Base-by-base conservation (phyloP, 2,113 vertebrate genomes). In the Limanda limanda region DNA sequence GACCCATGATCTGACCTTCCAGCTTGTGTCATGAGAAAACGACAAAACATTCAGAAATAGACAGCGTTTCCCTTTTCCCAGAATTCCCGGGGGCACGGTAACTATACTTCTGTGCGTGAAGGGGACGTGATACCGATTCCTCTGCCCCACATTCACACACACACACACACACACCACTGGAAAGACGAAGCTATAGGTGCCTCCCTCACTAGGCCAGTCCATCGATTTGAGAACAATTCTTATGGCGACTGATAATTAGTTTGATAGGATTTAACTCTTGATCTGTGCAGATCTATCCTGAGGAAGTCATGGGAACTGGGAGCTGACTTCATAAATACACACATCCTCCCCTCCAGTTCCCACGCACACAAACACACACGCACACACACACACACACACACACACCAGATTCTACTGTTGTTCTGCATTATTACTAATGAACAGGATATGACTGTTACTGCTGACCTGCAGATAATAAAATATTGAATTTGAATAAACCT, bases 11-110 rank as follows among this genome's bases (percentile, higher is more conserved):
- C 63, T 56, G 73, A 83, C 82, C 78, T 52, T 18, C 13, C 12
- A 5, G 21, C 4, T 18, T 45, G 45, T 86, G 86, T 83, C 86
- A 80, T 89, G 91, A 79, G 87, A 92, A 87, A 87, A 71, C 45
- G 2, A 25, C 57, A 25, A 54, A 54, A 61, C 15, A 47, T n/a
- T 59, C 63, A 63, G 24, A 77, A 45, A 68, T 21, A 70, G 66
- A 65, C 40, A 27, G 37, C 3, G 12, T 25, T 48, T 79, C 61
- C 55, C 6, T 73, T 84, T 88, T 78, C 87, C 76, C 84, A 90
- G 31, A 60, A 75, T 72, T 83, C 79, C 81, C 83, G 61, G 56
- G 25, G 57, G 65, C 7, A 51, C 12, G 9, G 4, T 48, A 35
- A 40, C 40, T 45, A 12, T 3, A 71, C 2, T 40, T 40, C 24